Evolutionary conservation across 2,113 vertebrate species (phyloP).

Genomic region (Cheirogaleus medius): DNA sequence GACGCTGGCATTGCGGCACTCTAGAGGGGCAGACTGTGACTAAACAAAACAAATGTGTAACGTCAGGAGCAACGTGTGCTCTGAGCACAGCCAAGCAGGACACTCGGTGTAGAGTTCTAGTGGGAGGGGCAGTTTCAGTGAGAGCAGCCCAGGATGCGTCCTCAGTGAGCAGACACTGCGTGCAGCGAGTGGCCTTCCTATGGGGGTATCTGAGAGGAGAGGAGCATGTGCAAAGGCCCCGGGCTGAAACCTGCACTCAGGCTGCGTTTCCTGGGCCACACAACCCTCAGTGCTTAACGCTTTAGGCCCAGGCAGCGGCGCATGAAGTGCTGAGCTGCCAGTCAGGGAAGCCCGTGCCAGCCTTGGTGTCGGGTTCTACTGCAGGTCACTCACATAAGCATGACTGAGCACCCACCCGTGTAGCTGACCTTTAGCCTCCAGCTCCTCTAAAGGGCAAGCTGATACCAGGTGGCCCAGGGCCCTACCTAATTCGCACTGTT

Average conservation of each 20-base stretch:
- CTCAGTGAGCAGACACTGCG: not conserved
- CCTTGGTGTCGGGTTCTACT: not conserved
- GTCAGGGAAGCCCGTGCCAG: rapidly evolving
- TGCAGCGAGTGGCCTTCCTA: rapidly evolving
- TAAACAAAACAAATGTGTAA: rapidly evolving
- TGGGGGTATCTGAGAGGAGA: not conserved
- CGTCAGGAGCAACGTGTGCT: rapidly evolving
- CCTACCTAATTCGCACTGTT: not conserved
- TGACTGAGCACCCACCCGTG: not conserved
- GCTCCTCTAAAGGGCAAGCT: not conserved
- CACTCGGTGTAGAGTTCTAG: rapidly evolving
- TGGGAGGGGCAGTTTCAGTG: too few relatives aligned
- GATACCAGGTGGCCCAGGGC: not conserved
- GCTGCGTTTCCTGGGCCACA: rapidly evolving
- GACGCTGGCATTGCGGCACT: rapidly evolving
- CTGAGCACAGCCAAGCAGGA: rapidly evolving
- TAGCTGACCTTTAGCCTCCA: too few relatives aligned
- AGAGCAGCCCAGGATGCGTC: not conserved
- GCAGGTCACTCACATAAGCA: not conserved
- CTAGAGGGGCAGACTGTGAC: rapidly evolving
- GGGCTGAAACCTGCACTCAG: rapidly evolving
- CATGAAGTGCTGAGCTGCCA: not conserved
- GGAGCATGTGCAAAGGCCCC: not conserved
- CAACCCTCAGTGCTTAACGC: rapidly evolving
- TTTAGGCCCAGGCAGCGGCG: not conserved